Base-by-base conservation (phyloP, 1,140 invertebrate species). In the Drosophila chauvacae region DNA sequence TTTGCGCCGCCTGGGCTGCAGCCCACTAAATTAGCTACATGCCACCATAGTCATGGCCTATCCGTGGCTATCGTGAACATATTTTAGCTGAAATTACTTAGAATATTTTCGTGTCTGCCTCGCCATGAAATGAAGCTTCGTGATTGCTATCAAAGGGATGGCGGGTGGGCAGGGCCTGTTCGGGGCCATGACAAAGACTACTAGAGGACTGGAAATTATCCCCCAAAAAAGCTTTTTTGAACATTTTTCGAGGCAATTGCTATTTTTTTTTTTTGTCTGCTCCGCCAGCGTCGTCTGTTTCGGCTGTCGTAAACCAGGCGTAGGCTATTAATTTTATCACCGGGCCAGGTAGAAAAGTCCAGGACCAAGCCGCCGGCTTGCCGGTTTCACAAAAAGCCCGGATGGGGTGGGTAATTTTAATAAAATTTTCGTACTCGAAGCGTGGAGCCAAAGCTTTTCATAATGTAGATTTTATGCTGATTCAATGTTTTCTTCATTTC, bases 391-490 rank as follows among this genome's bases (percentile, higher is more conserved):
- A 77, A 58, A 53, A 33, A 30, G n/a, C 7, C 63, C 63, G 48
- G 63, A 68, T 68, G 48, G 66, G 48, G 37, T 50, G 74, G 59
- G 59, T 71, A 78, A 78, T 78, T 78, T 78, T 78, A 78, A 78
- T 78, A 78, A 71, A 78, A 78, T 78, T 78, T 77, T 77, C 75
- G 63, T 77, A 77, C 63, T 77, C 74, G 74, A 77, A 70, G 74
- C 74, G 75, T 77, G 57, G 63, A 77, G 63, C 42, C 66, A 26
- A 77, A 77, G 75, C 75, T 78, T 77, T 79, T 80, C 66, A 79
- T 79, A 79, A 79, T 79, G 77, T 79, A 79, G 42, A 79, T 79
- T 79, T 79, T 79, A 79, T 79, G 77, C 77, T 79, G 77, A 79
- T 79, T 79, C 77, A 79, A 79, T 79, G 77, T 79, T 79, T 64